Evolutionary conservation across 2,888 invertebrate genomes (phyloP).

Genomic region (Yponomeuta plumbellus): DNA sequence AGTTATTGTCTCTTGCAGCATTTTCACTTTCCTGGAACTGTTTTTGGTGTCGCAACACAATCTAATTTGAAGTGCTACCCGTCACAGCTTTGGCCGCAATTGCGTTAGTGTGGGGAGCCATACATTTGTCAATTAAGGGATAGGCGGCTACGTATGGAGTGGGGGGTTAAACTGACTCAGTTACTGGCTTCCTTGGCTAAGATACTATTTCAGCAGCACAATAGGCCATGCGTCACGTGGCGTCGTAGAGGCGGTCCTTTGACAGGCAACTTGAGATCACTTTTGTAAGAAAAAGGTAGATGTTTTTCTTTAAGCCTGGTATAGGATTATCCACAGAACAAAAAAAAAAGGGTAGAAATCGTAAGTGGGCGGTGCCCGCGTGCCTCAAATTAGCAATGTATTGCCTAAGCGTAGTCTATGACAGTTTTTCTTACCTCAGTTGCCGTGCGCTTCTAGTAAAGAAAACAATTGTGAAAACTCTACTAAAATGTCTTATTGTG

Average conservation of each 20-base stretch:
- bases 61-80: constrained; percentile 73
- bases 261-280: not conserved
- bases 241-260: constrained; percentile 9
- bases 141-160: constrained; percentile 46
- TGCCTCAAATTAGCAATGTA: no score
- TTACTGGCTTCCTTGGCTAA: constrained; percentile 16
- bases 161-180: constrained; percentile 48
- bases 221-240: not conserved
- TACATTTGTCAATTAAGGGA: constrained; percentile 72
- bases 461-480: no score
- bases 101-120: constrained; percentile 66
- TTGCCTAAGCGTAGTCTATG: no score
- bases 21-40: constrained; percentile 9
- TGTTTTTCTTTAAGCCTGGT: no score
- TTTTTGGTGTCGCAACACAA: constrained; percentile 36
- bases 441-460: no score
- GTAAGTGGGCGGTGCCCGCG: no score
- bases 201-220: no score
- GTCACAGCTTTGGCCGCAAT: constrained; percentile 54
- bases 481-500: no score
- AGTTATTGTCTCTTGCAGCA: constrained; percentile 3
- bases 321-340: no score
- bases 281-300: no score
- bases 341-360: no score
- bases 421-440: no score